phyloP scores from a whole-genome alignment of 2,888 invertebrate species.

The Antitype chi region DNA sequence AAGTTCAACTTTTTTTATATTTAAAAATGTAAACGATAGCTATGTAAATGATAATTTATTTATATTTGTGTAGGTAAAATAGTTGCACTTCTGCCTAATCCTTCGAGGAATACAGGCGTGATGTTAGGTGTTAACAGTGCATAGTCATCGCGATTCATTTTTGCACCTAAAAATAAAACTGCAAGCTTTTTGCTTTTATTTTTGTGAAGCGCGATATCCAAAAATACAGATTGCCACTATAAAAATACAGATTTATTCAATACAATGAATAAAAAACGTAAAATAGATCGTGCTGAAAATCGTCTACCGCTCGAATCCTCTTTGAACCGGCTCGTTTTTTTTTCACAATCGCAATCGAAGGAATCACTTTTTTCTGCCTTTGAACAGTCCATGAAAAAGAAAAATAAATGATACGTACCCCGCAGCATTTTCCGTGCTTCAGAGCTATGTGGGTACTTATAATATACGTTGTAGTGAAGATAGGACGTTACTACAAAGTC shows the following conservation, averaged over 20 bases:
- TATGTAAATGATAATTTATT: no score
- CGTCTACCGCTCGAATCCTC: conserved; percentile 61
- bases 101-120: neutral
- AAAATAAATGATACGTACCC: conserved; percentile 72
- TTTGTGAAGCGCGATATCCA: conserved; percentile 30
- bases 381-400: conserved; percentile 73
- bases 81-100: no score
- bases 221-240: conserved; percentile 33
- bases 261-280: conserved; percentile 61
- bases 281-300: conserved; percentile 70
- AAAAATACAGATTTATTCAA: conserved; percentile 61
- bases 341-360: conserved; percentile 68
- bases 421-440: conserved; percentile 67
- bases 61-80: no score
- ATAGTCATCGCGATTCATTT: neutral
- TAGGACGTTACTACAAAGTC: conserved; percentile 70
- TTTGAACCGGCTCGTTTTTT: conserved; percentile 65
- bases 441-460: conserved; percentile 60
- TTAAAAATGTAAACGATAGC: no score
- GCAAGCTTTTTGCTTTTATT: neutral
- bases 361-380: conserved; percentile 70
- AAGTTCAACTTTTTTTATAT: no score
- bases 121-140: neutral
- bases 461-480: conserved; percentile 58
- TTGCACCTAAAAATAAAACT: neutral